phyloP scores from a whole-genome alignment of 2,797 vertebrate species.

The Sebastes vulpes region DNA sequence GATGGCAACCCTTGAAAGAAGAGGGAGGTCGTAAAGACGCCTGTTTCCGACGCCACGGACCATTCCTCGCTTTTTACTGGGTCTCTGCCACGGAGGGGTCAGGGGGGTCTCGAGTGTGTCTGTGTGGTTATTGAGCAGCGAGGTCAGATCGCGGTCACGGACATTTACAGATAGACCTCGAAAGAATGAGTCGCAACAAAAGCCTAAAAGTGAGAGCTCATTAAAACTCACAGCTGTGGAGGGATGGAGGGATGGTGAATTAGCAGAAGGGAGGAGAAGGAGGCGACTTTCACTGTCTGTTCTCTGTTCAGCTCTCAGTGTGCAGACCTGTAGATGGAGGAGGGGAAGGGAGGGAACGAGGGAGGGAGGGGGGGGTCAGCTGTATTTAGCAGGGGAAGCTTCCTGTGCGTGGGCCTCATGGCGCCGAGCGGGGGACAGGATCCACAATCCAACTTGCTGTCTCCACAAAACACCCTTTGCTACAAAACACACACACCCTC shows the following conservation, averaged over 20 bases:
- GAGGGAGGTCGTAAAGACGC: constrained; percentile 61
- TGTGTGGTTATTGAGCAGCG: constrained; percentile 43
- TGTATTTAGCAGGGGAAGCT: constrained; percentile 81
- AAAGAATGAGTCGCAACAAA: constrained; percentile 50
- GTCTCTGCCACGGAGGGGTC: constrained; percentile 49
- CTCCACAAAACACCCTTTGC: constrained; percentile 81
- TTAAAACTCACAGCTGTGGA: constrained; percentile 67
- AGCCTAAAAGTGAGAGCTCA: constrained; percentile 46
- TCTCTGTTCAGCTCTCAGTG: constrained; percentile 52
- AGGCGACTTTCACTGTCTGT: constrained; percentile 62
- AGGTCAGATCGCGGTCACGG: constrained; percentile 71
- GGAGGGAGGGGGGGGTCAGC: constrained; percentile 30
- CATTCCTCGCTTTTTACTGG: constrained; percentile 56
- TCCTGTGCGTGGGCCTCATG: constrained; percentile 85
- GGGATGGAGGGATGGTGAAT: constrained; percentile 22
- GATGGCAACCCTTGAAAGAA: constrained; percentile 42
- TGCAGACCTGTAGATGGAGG: constrained; percentile 63
- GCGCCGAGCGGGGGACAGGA: constrained; percentile 77
- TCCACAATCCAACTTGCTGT: constrained; percentile 81
- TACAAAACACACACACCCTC: constrained; percentile 78
- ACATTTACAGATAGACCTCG: constrained; percentile 56
- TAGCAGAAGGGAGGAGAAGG: constrained; percentile 23
- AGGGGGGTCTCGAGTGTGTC: constrained; percentile 34
- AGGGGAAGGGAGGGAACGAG: neutral
- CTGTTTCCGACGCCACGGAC: constrained; percentile 50